Base-by-base conservation (phyloP, 2,888 invertebrate species). In the Scaptomyza parva region DNA sequence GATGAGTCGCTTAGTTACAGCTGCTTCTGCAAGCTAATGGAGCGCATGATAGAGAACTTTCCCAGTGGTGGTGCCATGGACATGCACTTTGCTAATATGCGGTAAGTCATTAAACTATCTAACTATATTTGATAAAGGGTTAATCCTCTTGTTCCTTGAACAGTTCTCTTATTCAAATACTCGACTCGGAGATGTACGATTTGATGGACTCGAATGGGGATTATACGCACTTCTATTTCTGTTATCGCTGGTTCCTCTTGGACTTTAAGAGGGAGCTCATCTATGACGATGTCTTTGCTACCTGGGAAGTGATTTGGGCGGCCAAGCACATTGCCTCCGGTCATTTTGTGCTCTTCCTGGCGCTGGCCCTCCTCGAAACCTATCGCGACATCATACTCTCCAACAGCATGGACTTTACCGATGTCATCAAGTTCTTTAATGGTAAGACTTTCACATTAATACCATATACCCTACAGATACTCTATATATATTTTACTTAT, bases 241-340 rank as follows among this genome's bases (percentile, higher is more conserved):
- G 98, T 92, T 99, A 99, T 92, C 96, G 98, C 41, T 98, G 98
- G 98, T 98, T 98, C 93, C 93, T 99, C 71, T 93, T 99, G 53
- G 98, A 99, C 92, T 99, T 99, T 90, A 99, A 99, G 91, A 93
- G 98, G 90, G 98, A 99, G 91, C 92, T 99, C 74, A 93, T 97
- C 17, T 98, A 99, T 89, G 95, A 97, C 70, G 98, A 98, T 90
- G 97, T 98, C n/a, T 98, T 97, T 90, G 92, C 95, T 8, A 96
- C 97, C 0, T 99, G 98, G 98, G 98, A 99, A 92, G 94, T 96
- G 43, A 98, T 98, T 77, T 98, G 98, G 98, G 96, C 97, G n/a
- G 97, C 98, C 0, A 92, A 96, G 55, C 94, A 96, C 88, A 95
- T 97, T 47, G 95, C 97, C 11, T 97, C 98, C 0, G 94, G 95